Conservation (phyloP, 1,140 invertebrate genomes). For the Zaprionus gabonicus region DNA sequence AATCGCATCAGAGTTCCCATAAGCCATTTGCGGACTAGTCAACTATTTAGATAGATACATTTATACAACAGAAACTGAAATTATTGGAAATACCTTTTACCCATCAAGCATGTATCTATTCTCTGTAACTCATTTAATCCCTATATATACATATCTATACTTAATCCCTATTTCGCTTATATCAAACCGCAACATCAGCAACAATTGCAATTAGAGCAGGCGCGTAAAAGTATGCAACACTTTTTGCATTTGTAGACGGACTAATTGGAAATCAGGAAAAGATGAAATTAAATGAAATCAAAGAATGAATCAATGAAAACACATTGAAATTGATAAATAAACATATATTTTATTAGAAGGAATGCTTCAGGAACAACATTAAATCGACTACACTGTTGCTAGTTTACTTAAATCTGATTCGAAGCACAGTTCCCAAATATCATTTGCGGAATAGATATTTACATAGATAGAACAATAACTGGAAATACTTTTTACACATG, state of each 20-base stretch:
- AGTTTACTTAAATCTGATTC: not conserved
- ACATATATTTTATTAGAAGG: not conserved
- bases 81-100: no score
- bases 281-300: no score
- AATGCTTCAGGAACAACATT: constrained; percentile 2
- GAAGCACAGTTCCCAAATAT: not conserved
- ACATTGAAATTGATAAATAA: not conserved
- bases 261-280: no score
- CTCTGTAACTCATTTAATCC: no score
- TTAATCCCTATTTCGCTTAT: no score
- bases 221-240: constrained; percentile 7
- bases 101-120: no score
- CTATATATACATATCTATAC: no score
- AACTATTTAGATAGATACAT: no score
- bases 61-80: no score
- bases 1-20: no score
- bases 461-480: constrained; percentile 5
- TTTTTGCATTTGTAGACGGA: not conserved
- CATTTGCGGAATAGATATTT: constrained; percentile 1
- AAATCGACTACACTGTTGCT: not conserved
- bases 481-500: not conserved
- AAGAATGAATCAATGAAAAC: not conserved
- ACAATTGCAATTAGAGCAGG: not conserved
- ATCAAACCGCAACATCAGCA: not conserved
- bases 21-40: no score